phyloP scores from a whole-genome alignment of 1,140 invertebrate species.

The Tenebrio molitor region DNA sequence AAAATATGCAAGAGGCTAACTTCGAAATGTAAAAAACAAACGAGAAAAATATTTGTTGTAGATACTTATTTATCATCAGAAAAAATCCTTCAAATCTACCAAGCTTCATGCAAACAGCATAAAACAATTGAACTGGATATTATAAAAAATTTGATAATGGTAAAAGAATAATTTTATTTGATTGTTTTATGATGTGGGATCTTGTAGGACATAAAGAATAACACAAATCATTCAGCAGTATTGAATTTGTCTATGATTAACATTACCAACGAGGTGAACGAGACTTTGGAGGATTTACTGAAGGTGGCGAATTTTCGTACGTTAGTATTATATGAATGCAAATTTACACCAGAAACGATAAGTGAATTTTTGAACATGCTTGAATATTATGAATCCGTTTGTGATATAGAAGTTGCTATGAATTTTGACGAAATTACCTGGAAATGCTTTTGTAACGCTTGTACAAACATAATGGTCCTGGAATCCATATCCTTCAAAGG shows the following conservation, averaged over 20 bases:
- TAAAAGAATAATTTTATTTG: slow-evolving; percentile 42
- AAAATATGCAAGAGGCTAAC: too few relatives aligned
- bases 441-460: slow-evolving; percentile 59
- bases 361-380: slow-evolving; percentile 62
- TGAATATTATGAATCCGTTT: slow-evolving; percentile 61
- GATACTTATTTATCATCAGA: slow-evolving; percentile 54
- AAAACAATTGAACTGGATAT: slow-evolving; percentile 61
- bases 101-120: slow-evolving; percentile 59
- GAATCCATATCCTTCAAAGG: slow-evolving; percentile 58
- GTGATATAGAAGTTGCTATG: slow-evolving; percentile 58
- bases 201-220: slow-evolving; percentile 61
- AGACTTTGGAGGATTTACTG: slow-evolving; percentile 62
- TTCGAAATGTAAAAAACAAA: too few relatives aligned
- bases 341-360: slow-evolving; percentile 59
- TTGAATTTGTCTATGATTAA: slow-evolving; percentile 60
- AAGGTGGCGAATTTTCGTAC: slow-evolving; percentile 61
- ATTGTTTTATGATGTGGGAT: background rate
- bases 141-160: slow-evolving; percentile 58
- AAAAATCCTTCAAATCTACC: slow-evolving; percentile 57
- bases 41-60: slow-evolving; percentile 37
- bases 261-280: slow-evolving; percentile 60
- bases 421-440: slow-evolving; percentile 59
- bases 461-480: slow-evolving; percentile 55
- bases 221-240: slow-evolving; percentile 60
- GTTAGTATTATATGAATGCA: slow-evolving; percentile 59